Base-by-base conservation (phyloP, 2,113 vertebrate genomes). In the Typhlomys cinereus region DNA sequence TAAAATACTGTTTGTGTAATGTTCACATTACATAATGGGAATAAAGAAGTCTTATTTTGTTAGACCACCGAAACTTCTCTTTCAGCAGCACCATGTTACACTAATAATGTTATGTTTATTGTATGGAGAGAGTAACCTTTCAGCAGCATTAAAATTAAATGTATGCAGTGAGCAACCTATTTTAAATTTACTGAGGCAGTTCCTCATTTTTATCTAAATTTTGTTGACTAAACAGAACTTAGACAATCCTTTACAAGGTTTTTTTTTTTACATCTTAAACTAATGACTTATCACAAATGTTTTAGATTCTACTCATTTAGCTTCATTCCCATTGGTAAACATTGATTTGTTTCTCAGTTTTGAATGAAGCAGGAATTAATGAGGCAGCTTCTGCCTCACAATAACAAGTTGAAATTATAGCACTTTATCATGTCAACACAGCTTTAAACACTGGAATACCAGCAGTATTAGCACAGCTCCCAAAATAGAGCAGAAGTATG, bases 341-440 rank as follows among this genome's bases (percentile, higher is more conserved):
- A 96, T 74, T 93, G 94, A 95, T 95, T 96, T 93, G 93, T 96
- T 94, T 69, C 70, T 95, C 46, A 48, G 96, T 92, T 96, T 93
- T 97, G 95, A 98, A 96, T 62, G 86, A 96, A 95, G 70, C 73
- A 80, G 69, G 96, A 96, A 91, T 92, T 92, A 95, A 95, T 76
- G 36, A 34, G 85, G 94, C 50, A 0, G 41, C 90, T 96, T 89
- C 90, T 96, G 62, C 73, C 78, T 93, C 97, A 95, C 90, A 96
- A 91, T 92, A 97, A 71, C 92, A 71, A 96, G 95, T 96, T 96
- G 89, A 95, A 97, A 96, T 97, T 95, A 88, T 85, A 95, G 96
- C 62, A 92, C 90, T 96, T 97, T 97, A 96, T 97, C 96, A 78
- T 92, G 94, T 92, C 97, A 86, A 94, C 88, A 95, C 94, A 97